These are phyloP conservation scores for Clunio marinus DNA, from an alignment of 2,888 invertebrate species.

Conservation along the genomic window DNA sequence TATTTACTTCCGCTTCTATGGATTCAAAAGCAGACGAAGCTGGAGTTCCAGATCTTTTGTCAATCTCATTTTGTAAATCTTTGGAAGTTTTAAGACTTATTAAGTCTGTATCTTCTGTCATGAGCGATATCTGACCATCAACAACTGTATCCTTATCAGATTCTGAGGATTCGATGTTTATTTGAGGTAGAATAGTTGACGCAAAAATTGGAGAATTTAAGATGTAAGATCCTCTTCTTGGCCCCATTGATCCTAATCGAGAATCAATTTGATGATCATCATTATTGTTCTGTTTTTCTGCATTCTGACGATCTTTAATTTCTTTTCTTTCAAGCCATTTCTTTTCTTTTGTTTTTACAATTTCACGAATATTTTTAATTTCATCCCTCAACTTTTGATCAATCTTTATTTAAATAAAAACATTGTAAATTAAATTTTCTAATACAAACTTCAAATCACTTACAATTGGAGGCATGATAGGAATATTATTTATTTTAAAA, in stretches of 20 bases:
- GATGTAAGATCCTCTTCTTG: not conserved
- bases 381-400: not conserved
- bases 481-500: constrained; percentile 4
- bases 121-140: not conserved
- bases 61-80: not conserved
- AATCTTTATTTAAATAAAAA: not conserved
- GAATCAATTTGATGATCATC: not conserved
- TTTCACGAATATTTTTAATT: constrained; percentile 12
- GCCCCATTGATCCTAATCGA: not conserved
- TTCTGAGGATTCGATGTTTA: not conserved
- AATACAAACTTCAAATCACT: not conserved
- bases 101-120: not conserved
- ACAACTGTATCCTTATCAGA: not conserved
- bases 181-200: not conserved
- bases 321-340: not conserved
- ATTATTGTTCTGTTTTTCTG: not conserved
- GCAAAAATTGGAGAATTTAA: not conserved
- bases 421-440: too few species aligned
- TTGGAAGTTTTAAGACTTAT: not conserved
- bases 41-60: not conserved
- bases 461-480: constrained; percentile 24
- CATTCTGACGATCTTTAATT: not conserved
- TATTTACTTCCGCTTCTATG: not conserved
- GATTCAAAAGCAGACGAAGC: not conserved
- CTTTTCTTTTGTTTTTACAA: not conserved